These are phyloP conservation scores for Nerophis lumbriciformis DNA, from an alignment of 2,113 vertebrate species.

Conservation along the genomic window DNA sequence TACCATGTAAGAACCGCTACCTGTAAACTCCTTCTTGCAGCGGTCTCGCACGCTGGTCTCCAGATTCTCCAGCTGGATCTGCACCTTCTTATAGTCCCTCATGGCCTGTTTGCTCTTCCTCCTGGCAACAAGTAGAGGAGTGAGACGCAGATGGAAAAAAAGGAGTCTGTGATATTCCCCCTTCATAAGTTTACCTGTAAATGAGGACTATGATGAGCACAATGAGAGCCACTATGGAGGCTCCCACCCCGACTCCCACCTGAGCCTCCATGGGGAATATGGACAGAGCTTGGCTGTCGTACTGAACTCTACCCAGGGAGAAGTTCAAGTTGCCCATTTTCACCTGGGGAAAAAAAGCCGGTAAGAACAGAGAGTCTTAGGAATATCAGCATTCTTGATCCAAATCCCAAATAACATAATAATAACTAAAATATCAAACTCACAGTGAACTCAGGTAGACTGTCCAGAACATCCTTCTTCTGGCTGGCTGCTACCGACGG, in stretches of 20 bases:
- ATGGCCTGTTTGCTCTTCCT: constrained; percentile 96
- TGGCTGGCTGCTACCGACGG: constrained; percentile 69
- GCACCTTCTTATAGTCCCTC: constrained; percentile 95
- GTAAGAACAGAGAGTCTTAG: not conserved
- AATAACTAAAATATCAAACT: constrained; percentile 34
- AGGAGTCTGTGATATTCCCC: not conserved
- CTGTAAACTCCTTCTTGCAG: constrained; percentile 97
- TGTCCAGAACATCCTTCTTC: constrained; percentile 77
- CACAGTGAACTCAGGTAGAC: constrained; percentile 90
- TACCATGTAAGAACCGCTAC: constrained; percentile 54
- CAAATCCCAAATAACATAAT: too few relatives aligned
- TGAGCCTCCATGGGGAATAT: constrained; percentile 90
- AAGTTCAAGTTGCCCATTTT: constrained; percentile 92
- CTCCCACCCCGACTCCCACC: constrained; percentile 87
- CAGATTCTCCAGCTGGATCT: constrained; percentile 95
- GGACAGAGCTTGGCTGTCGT: constrained; percentile 83
- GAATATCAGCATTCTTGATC: too few relatives aligned
- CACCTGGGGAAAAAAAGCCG: constrained; percentile 77
- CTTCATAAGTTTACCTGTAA: constrained; percentile 77
- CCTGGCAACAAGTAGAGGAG: constrained; percentile 61
- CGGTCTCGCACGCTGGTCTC: constrained; percentile 95
- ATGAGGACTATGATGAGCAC: constrained; percentile 93
- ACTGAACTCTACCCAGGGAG: constrained; percentile 85
- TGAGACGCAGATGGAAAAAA: not conserved
- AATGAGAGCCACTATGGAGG: constrained; percentile 87